Base-by-base conservation (phyloP, 2,797 vertebrate genomes). In the Spea hammondii region DNA sequence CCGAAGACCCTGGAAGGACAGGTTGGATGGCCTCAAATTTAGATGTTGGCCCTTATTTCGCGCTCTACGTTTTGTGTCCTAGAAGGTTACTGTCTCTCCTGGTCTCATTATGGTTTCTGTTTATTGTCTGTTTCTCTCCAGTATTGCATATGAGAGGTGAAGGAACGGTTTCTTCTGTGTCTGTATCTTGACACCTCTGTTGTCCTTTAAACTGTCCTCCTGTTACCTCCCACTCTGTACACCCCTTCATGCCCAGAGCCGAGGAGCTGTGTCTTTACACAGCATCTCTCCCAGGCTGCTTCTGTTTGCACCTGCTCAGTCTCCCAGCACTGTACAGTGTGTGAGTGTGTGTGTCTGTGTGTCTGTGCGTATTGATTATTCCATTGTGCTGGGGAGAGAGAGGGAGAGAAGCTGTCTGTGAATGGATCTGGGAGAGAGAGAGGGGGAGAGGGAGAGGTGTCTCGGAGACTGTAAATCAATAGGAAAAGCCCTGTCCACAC, bases 401-500 rank as follows among this genome's bases (percentile, higher is more conserved):
- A 66, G 74, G 75, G 79, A 81, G 79, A 70, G 79, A 69, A 81
- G 69, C 79, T 82, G 79, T 82, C 79, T 82, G 79, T 82, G 79
- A 82, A 82, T 82, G 79, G 77, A 76, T 78, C 71, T 78, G 66
- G 80, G 80, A 83, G 44, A 77, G 68, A 79, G 81, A 83, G 77
- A 78, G 76, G 78, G 77, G 68, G 77, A 83, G 74, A 73, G 79
- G 70, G 60, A 77, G 76, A 83, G 72, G 78, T 82, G 79, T 82
- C 79, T 82, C 79, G 79, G 79, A 82, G 79, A 82, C 79, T 82
- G 79, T 82, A 82, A 82, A 82, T 82, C 79, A 82, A 82, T 82
- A 82, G 79, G 79, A 82, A 82, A 82, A 82, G 79, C 79, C 79
- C 79, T 82, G 75, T 82, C 79, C 75, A 82, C 79, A 82, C 74